A percentile compares a stretch with the other conserved stretches of the same genome.
Evolutionary conservation across 2,113 vertebrate genomes (phyloP).

Genomic region (Notarius quadriscutis): DNA sequence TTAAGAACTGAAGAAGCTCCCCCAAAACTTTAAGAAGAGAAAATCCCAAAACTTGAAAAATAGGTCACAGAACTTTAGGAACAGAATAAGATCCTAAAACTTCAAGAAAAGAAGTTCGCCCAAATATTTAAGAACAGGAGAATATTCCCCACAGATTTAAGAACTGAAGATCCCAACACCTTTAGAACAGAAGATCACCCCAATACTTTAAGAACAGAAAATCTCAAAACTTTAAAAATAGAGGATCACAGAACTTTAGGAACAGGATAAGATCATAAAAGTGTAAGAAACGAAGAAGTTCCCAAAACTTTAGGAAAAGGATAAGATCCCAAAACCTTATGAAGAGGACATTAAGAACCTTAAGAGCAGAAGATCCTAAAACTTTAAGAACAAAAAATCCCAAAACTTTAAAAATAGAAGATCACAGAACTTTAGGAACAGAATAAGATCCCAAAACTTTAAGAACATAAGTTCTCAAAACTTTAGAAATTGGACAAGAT

Average conservation of each 20-base stretch:
- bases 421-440: not conserved
- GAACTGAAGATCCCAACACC: not conserved
- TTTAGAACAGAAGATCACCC: not conserved
- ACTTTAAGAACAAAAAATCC: not conserved
- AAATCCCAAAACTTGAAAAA: not conserved
- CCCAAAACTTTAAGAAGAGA: not conserved
- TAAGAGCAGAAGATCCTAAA: not conserved
- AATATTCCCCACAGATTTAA: not conserved
- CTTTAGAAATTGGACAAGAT: too few relatives aligned
- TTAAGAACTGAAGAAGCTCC: not conserved
- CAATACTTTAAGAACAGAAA: not conserved
- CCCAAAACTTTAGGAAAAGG: too few relatives aligned
- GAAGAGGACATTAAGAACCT: not conserved
- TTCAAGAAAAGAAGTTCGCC: too few relatives aligned
- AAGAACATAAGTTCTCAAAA: not conserved
- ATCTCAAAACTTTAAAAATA: not conserved
- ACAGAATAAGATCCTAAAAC: too few relatives aligned
- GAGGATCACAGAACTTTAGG: not conserved
- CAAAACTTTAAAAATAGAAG: not conserved
- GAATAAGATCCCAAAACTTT: not conserved
- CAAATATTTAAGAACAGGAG: not conserved
- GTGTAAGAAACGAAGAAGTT: not conserved
- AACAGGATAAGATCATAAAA: not conserved
- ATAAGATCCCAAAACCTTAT: too few relatives aligned
- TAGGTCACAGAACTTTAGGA: too few relatives aligned